Percentiles rank a stretch among this genome's conserved stretches.
These are phyloP conservation scores for Tenrec ecaudatus DNA, from an alignment of 2,113 vertebrate species.

Conservation along the genomic window DNA sequence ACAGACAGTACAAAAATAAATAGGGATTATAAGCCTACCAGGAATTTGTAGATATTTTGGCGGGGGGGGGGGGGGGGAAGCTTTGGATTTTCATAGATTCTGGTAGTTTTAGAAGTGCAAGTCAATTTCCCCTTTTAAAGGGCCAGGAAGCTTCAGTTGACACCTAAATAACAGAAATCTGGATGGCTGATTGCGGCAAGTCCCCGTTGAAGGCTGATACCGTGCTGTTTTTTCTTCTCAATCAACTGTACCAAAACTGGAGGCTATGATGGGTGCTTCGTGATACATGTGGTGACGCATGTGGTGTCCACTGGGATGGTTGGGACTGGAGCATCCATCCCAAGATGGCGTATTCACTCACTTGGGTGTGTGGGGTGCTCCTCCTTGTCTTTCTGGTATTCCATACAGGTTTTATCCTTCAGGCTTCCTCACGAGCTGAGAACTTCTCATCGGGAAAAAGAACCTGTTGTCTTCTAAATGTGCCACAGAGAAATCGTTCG, in stretches of 20 bases:
- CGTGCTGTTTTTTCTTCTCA: not conserved
- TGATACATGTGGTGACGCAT: no score
- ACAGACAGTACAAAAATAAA: not conserved
- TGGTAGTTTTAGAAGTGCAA: not conserved
- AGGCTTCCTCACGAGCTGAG: not conserved
- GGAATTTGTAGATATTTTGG: slow-evolving; percentile 30
- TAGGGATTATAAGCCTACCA: not conserved
- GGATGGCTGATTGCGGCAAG: not conserved
- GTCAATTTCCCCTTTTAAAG: slow-evolving; percentile 12
- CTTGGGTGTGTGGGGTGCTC: not conserved
- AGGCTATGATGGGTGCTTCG: no score
- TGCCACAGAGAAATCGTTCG: not conserved
- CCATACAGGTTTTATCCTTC: not conserved
- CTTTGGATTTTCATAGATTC: not conserved
- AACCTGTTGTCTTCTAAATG: not conserved
- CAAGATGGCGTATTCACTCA: not conserved
- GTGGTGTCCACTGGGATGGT: no score
- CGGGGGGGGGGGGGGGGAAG: not conserved
- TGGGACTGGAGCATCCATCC: not conserved
- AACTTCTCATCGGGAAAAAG: not conserved
- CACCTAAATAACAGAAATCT: not conserved
- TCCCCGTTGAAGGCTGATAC: no score
- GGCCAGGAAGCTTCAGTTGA: not conserved
- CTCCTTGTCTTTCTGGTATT: not conserved
- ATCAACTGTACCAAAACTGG: not conserved